Percentiles rank a stretch among this genome's conserved stretches.
These are phyloP conservation scores for Suillia variegata DNA, from an alignment of 2,888 invertebrate genomes.

Conservation along the genomic window DNA sequence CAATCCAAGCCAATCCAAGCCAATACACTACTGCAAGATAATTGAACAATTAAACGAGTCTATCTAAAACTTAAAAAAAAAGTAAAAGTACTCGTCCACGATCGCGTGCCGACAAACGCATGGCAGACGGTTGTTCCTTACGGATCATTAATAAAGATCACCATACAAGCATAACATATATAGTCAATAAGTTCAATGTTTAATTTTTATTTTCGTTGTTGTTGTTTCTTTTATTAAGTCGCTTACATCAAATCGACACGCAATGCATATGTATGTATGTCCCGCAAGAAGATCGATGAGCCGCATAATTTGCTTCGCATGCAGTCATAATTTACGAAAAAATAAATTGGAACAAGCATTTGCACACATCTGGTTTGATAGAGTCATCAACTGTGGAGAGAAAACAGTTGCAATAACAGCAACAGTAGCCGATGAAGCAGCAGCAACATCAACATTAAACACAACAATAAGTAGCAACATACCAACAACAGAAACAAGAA, in stretches of 20 bases:
- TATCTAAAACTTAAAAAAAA: not conserved
- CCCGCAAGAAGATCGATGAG: not conserved
- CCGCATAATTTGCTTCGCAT: conserved; percentile 7
- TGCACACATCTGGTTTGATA: conserved; percentile 12
- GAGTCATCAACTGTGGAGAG: not conserved
- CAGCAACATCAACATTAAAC: conserved; percentile 2
- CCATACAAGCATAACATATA: no score
- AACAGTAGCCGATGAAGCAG: not conserved
- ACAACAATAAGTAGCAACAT: not conserved
- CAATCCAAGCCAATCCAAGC: no score
- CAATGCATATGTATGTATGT: not conserved
- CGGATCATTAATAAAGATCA: no score
- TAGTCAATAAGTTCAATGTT: no score
- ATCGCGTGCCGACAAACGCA: no score
- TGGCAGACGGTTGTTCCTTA: not conserved
- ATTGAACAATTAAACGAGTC: conserved; percentile 18
- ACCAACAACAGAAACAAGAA: not conserved
- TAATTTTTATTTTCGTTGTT: no score
- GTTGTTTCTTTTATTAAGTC: no score
- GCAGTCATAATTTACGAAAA: conserved; percentile 3
- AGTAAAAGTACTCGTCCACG: conserved; percentile 1
- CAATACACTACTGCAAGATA: conserved; percentile 20
- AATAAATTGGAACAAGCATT: conserved; percentile 12
- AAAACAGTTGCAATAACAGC: conserved; percentile 8
- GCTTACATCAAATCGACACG: no score